Base-by-base conservation (phyloP, 1,140 invertebrate genomes). In the Spodoptera litura region DNA sequence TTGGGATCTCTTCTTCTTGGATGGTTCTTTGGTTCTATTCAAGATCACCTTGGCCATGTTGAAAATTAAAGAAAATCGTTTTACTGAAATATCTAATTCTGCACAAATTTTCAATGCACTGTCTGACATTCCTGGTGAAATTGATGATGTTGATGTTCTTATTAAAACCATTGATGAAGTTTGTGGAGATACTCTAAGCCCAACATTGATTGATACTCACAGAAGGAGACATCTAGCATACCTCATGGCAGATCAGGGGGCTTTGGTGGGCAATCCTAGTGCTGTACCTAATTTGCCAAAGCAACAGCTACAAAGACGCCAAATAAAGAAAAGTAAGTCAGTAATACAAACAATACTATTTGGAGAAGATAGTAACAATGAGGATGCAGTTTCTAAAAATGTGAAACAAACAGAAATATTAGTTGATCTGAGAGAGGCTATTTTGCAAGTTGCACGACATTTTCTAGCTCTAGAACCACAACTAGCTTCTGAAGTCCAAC, bases 1-100 rank as follows among this genome's bases (percentile, higher is more conserved):
- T 81, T 99, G 99, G 99, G 99, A 99, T 95, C 95, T 99, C 77
- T 98, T 99, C 92, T 99, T 99, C 91, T 96, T 97, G 84, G 97
- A 99, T 93, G 99, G 99, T 55, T 99, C 98, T 11, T 96, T 99
- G 79, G 97, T 99, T 61, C 95, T 99, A n/a, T 99, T 99, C 93
- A 98, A 99, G 96, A 96, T 99, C 9, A 99, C 98, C 2, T 95
- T 99, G 78, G 98, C 98, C 76, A 99, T 99, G 98, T 95, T 99
- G 8, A 99, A 99, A 95, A 97, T 99, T 81, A 98, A 97, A 97
- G 98, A 99, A 94, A 95, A 96, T 61, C 97, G 98, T 87, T 95
- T 99, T 15, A 96, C 96, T 81, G 95, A 96, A 81, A 95, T 98
- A 82, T 98, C 98, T 89, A 99, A 99, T 94, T 99, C 98, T 4